A percentile compares a stretch with the other conserved stretches of the same genome.
phyloP scores from a whole-genome alignment of 2,113 vertebrate species.

The Phaethornis superciliosus region DNA sequence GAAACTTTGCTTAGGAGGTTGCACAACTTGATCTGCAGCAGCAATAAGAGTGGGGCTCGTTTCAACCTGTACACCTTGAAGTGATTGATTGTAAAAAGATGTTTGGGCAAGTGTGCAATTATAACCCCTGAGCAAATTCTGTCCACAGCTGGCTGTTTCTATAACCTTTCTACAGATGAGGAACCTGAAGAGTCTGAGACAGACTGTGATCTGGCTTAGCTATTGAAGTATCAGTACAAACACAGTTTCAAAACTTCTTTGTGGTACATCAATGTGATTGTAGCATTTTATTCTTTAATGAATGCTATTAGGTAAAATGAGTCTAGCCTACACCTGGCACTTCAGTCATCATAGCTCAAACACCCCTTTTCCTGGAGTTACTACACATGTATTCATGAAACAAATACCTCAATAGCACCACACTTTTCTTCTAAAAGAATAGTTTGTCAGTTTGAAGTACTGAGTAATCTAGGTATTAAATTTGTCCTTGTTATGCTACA shows the following conservation, averaged over 20 bases:
- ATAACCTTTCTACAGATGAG: neutral
- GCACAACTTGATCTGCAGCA: neutral
- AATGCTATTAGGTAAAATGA: neutral
- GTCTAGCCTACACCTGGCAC: neutral
- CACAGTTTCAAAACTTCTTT: neutral
- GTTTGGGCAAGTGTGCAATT: neutral
- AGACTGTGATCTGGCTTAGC: neutral
- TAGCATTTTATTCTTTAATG: conserved; percentile 18
- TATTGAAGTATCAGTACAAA: neutral
- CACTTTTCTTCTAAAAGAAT: neutral
- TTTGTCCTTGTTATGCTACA: neutral
- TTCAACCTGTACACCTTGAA: neutral
- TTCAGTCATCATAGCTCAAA: conserved; percentile 21
- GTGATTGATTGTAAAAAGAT: neutral
- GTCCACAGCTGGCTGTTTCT: conserved; percentile 11
- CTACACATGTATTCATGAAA: neutral
- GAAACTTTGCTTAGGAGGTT: neutral
- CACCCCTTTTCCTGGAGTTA: neutral
- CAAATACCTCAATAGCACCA: neutral
- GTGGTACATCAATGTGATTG: neutral
- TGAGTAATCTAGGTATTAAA: neutral
- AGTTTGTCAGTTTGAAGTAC: neutral
- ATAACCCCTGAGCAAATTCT: neutral
- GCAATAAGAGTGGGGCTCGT: neutral
- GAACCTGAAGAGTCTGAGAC: neutral